Evolutionary conservation across 2,113 vertebrate genomes (phyloP).

Genomic region (Bos javanicus): DNA sequence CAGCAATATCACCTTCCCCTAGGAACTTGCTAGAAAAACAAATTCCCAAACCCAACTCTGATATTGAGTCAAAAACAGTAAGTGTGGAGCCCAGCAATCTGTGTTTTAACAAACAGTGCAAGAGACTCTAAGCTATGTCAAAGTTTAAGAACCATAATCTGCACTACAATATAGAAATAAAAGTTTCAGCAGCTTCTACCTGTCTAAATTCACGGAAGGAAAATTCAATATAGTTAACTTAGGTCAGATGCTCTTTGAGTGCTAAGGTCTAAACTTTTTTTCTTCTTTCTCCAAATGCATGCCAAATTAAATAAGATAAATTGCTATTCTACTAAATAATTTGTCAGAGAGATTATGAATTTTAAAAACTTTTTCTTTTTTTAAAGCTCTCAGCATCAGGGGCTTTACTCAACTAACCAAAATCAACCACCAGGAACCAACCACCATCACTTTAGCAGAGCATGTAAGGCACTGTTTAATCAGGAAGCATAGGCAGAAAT

Average conservation of each 20-base stretch:
- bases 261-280: neutral
- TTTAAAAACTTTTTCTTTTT: neutral
- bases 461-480: constrained; percentile 63
- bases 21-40: neutral
- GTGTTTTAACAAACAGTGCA: neutral
- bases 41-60: neutral
- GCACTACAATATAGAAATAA: neutral
- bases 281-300: neutral
- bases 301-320: neutral
- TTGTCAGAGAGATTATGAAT: neutral
- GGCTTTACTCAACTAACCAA: constrained; percentile 72
- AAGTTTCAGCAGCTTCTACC: neutral
- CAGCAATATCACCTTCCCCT: neutral
- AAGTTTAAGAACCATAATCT: neutral
- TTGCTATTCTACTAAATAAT: neutral
- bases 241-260: neutral
- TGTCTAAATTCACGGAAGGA: neutral
- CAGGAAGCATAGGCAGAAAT: constrained; percentile 69
- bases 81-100: neutral
- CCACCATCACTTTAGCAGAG: constrained; percentile 69
- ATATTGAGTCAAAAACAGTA: neutral
- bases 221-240: neutral
- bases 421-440: constrained; percentile 59
- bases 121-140: neutral
- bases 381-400: constrained; percentile 64